These are phyloP conservation scores for Agrypnus murinus DNA, from an alignment of 2,888 invertebrate genomes.

Conservation along the genomic window DNA sequence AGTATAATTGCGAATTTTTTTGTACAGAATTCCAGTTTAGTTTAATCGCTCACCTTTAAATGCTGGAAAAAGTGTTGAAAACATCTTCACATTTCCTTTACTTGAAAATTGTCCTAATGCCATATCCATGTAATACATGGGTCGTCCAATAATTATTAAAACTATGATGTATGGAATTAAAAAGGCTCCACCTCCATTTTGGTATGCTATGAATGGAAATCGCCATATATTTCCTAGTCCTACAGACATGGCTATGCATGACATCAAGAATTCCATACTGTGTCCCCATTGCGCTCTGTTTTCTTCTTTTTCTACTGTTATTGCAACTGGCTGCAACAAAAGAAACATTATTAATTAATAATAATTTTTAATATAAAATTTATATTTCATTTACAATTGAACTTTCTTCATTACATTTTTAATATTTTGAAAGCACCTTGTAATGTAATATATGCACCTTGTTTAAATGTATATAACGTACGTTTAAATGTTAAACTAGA, in stretches of 20 bases:
- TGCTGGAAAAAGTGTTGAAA: slow-evolving; percentile 1
- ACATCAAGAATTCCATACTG: slow-evolving; percentile 82
- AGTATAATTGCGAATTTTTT: too few relatives aligned
- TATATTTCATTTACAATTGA: too few relatives aligned
- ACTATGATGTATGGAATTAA: slow-evolving; percentile 20
- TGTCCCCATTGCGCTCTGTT: slow-evolving; percentile 74
- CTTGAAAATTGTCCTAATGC: slow-evolving; percentile 27
- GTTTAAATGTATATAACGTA: too few relatives aligned
- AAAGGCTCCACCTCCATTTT: slow-evolving; percentile 81
- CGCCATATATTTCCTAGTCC: slow-evolving; percentile 85
- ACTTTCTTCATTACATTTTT: too few relatives aligned
- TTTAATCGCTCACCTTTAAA: not conserved
- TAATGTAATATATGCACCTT: too few relatives aligned
- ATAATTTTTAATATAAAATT: too few relatives aligned
- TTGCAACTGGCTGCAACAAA: not conserved
- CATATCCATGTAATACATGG: slow-evolving; percentile 19
- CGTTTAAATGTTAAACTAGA: too few relatives aligned
- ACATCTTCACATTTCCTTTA: slow-evolving; percentile 14
- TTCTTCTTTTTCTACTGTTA: slow-evolving; percentile 54
- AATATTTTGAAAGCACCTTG: too few relatives aligned
- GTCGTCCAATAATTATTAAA: slow-evolving; percentile 6
- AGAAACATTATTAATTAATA: too few relatives aligned
- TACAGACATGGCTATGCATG: slow-evolving; percentile 83
- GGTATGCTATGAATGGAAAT: slow-evolving; percentile 78
- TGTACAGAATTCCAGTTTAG: too few relatives aligned